phyloP scores from a whole-genome alignment of 2,888 invertebrate species.

The Himalopsyche tibetana region DNA sequence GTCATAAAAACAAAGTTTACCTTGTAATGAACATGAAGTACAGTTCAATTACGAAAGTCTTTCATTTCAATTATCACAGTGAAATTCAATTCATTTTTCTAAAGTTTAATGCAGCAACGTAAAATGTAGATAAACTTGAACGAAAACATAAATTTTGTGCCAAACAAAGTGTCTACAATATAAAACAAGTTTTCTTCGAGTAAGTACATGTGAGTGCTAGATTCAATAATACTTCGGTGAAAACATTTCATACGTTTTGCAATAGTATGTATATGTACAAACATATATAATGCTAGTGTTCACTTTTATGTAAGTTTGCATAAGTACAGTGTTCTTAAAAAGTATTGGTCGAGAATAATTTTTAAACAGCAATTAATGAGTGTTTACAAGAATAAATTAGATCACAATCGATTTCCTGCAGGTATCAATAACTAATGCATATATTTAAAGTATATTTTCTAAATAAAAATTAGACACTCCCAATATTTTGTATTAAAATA shows the following conservation, averaged over 20 bases:
- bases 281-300: neutral
- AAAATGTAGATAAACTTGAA: slow-evolving; percentile 5
- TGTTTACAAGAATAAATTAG: too few relatives aligned
- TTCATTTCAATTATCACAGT: slow-evolving; percentile 8
- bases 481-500: too few relatives aligned
- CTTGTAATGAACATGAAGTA: too few relatives aligned
- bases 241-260: slow-evolving; percentile 37
- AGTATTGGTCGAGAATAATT: too few relatives aligned
- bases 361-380: neutral
- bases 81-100: neutral
- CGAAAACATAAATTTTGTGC: slow-evolving; percentile 29
- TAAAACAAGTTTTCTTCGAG: slow-evolving; percentile 40
- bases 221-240: slow-evolving; percentile 38
- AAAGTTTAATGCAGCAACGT: neutral
- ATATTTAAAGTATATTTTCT: too few relatives aligned
- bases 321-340: neutral
- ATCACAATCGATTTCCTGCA: too few relatives aligned
- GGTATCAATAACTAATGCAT: too few relatives aligned
- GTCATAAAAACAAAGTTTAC: too few relatives aligned
- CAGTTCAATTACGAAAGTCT: neutral
- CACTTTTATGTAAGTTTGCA: slow-evolving; percentile 35
- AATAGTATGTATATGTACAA: neutral
- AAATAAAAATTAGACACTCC: too few relatives aligned
- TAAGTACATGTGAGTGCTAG: slow-evolving; percentile 41
- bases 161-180: slow-evolving; percentile 42